Base-by-base conservation (phyloP, 1,140 invertebrate species). In the Gryon sp. region DNA sequence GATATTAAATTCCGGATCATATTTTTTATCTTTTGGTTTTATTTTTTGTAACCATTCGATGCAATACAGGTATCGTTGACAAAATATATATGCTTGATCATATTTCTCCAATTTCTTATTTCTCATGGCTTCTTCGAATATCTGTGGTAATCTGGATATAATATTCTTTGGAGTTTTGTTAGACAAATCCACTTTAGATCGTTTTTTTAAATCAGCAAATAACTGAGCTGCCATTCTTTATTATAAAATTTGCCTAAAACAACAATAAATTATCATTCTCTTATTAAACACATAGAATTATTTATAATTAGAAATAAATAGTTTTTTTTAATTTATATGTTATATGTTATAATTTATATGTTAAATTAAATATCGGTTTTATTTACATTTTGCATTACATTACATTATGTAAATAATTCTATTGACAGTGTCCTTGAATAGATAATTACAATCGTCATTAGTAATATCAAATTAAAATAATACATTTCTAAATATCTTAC, bases 51-150 rank as follows among this genome's bases (percentile, higher is more conserved):
- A 87, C 66, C 84, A 90, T 1, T 89, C 82, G 0, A 94, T 81
- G 8, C 92, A 82, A 26, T 90, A 90, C 14, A 94, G 87, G 84
- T 93, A 95, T 83, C 92, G 92, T 90, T 93, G 92, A 59, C 91
- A 93, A 24, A 90, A 87, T 16, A 95, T 90, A 76, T 93, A 96
- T 0, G 93, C 92, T 32, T 85, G 75, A 80, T 94, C 93, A 77
- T 94, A 91, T 76, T 95, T 92, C 2, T 91, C 91, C 15, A 88
- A 83, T n/a, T 84, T 79, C 11, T 85, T 86, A 32, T 85, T 78
- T 20, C 90, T 78, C 46, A 93, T 89, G 4, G 91, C 93, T 36
- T 83, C 85, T 19, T 90, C 83, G 63, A 90, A 90, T 43, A 94
- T 82, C 80, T 90, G 91, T 12, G 88, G 83, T n/a, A 93, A 90